Evolutionary conservation across 2,888 invertebrate genomes (phyloP).

Genomic region (Fragum whitleyi): DNA sequence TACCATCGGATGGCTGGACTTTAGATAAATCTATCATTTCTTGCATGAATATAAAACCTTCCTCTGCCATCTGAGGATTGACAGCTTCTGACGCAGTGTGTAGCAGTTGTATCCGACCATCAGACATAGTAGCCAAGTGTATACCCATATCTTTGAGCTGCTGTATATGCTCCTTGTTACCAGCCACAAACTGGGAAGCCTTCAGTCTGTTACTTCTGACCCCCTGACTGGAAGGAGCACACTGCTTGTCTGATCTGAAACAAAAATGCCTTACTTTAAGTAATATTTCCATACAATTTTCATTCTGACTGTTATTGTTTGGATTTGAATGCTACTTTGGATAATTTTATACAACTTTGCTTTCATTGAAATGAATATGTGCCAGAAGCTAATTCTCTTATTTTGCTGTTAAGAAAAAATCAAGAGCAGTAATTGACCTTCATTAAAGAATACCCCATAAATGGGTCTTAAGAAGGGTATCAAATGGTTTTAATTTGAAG

Average conservation of each 20-base stretch:
- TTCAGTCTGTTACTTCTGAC: conserved; percentile 71
- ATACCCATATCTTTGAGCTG: conserved; percentile 96
- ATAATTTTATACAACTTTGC: too few relatives aligned
- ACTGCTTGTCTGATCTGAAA: background rate
- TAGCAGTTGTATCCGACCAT: conserved; percentile 96
- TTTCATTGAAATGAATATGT: too few relatives aligned
- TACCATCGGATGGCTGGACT: conserved; percentile 84
- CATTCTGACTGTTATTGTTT: too few relatives aligned
- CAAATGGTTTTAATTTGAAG: too few relatives aligned
- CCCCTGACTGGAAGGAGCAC: background rate
- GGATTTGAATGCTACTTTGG: too few relatives aligned
- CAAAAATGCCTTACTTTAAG: too few relatives aligned
- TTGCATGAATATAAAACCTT: conserved; percentile 97
- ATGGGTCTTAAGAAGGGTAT: too few relatives aligned
- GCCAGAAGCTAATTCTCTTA: too few relatives aligned
- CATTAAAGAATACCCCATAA: too few relatives aligned
- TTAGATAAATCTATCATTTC: conserved; percentile 97
- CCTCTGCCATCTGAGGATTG: conserved; percentile 93
- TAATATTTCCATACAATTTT: too few relatives aligned
- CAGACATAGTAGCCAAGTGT: conserved; percentile 93
- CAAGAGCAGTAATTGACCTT: too few relatives aligned
- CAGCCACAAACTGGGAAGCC: conserved; percentile 88
- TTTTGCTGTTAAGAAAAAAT: too few relatives aligned
- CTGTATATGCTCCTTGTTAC: conserved; percentile 94
- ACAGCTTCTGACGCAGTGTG: conserved; percentile 94